Evolutionary conservation across 2,113 vertebrate genomes (phyloP).

Genomic region (Thinocorus orbignyianus): DNA sequence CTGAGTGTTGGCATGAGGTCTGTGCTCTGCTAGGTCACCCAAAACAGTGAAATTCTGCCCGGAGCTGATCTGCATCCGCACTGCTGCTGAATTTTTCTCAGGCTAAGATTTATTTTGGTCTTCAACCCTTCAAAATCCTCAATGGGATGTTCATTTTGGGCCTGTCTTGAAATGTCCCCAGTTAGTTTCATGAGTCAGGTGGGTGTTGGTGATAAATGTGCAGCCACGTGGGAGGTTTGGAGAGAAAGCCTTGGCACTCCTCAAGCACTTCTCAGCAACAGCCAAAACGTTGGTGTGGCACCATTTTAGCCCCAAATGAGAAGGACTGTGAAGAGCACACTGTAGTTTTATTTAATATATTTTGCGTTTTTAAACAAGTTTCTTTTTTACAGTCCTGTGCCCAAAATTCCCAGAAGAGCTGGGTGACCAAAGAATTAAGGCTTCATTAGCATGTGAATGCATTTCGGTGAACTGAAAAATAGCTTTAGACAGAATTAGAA

Average conservation of each 20-base stretch:
- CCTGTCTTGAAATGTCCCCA: not conserved
- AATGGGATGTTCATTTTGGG: not conserved
- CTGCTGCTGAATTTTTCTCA: not conserved
- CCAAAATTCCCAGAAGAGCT: not conserved
- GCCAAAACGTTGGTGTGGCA: too few species aligned
- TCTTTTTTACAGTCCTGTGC: not conserved
- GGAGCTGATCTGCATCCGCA: not conserved
- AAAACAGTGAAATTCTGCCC: not conserved
- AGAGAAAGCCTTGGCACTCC: not conserved
- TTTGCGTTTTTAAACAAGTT: not conserved
- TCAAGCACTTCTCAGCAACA: not conserved
- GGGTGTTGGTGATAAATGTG: accelerated
- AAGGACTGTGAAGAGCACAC: not conserved
- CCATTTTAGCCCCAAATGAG: not conserved
- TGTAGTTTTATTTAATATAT: not conserved
- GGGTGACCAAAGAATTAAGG: not conserved
- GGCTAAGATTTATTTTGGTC: not conserved
- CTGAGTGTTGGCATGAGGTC: not conserved
- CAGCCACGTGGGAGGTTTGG: not conserved
- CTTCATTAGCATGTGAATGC: not conserved
- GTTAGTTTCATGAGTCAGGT: not conserved
- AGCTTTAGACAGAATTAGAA: not conserved
- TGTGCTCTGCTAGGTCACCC: not conserved
- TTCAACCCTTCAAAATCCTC: not conserved
- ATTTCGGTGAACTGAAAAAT: not conserved